A percentile compares a stretch with the other conserved stretches of the same genome.
Conservation (phyloP, 92 coral and sea anemone species). For the Umimayanthus kanabou region DNA sequence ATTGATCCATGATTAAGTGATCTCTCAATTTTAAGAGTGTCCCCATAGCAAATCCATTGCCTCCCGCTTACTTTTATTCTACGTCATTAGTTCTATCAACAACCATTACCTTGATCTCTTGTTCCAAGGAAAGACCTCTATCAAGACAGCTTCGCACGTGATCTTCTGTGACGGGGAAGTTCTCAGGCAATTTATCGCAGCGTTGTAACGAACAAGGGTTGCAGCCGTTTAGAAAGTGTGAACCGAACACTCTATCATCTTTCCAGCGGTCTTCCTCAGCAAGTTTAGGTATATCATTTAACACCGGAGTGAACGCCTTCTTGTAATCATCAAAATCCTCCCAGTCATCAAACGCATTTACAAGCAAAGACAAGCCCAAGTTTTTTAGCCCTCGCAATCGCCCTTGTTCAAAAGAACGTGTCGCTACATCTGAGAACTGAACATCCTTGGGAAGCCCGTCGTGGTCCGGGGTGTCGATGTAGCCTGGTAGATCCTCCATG, state of each 20-base stretch:
- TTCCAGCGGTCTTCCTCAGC: constrained; percentile 61
- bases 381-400: constrained; percentile 55
- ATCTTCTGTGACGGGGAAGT: constrained; percentile 72
- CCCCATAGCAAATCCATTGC: no score
- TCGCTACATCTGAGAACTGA: constrained; percentile 66
- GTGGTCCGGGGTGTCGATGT: constrained; percentile 50
- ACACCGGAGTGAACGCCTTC: constrained; percentile 42
- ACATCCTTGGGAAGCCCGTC: constrained; percentile 64
- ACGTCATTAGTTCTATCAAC: not conserved
- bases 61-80: no score
- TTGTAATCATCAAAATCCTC: constrained; percentile 51
- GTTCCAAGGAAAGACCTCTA: constrained; percentile 55
- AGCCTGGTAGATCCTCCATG: constrained; percentile 69
- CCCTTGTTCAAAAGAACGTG: constrained; percentile 55
- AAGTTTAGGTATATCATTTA: constrained; percentile 45
- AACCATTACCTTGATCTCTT: constrained; percentile 60
- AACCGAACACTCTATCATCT: constrained; percentile 73
- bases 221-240: constrained; percentile 72
- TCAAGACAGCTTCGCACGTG: constrained; percentile 61
- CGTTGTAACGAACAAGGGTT: constrained; percentile 71
- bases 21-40: no score
- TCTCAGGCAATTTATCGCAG: constrained; percentile 60
- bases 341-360: constrained; percentile 67
- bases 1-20: no score
- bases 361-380: constrained; percentile 54